These are phyloP conservation scores for Nesospiza acunhae DNA, from an alignment of 2,113 vertebrate genomes.

Conservation along the genomic window DNA sequence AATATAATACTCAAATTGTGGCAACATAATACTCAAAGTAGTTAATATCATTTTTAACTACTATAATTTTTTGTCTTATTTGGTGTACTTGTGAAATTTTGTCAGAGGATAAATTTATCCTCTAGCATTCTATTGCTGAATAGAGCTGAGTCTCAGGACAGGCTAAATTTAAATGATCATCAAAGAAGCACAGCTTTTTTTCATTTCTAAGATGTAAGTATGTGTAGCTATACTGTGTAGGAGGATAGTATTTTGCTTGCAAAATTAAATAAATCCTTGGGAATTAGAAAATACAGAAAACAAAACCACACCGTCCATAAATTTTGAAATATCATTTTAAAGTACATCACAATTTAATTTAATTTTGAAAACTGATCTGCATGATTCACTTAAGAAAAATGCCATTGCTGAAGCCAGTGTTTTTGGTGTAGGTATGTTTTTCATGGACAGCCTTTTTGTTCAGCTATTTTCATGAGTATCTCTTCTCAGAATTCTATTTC, in stretches of 20 bases:
- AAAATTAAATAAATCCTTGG: background rate
- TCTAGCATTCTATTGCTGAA: background rate
- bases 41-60: background rate
- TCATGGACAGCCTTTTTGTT: background rate
- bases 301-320: rapidly evolving
- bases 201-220: background rate
- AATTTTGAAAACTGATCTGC: background rate
- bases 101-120: background rate
- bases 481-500: background rate
- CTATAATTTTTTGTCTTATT: background rate
- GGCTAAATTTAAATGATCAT: background rate
- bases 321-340: background rate
- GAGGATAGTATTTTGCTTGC: background rate
- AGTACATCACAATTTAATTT: background rate
- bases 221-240: background rate
- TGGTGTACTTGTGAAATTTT: background rate
- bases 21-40: background rate
- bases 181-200: background rate
- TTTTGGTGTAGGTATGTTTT: background rate
- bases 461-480: background rate
- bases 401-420: background rate
- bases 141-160: background rate
- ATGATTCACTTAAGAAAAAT: background rate
- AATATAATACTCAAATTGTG: background rate
- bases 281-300: background rate